A percentile compares a stretch with the other conserved stretches of the same genome.
Evolutionary conservation across 2,888 invertebrate genomes (phyloP).

Genomic region (Caenorhabditis japonica): DNA sequence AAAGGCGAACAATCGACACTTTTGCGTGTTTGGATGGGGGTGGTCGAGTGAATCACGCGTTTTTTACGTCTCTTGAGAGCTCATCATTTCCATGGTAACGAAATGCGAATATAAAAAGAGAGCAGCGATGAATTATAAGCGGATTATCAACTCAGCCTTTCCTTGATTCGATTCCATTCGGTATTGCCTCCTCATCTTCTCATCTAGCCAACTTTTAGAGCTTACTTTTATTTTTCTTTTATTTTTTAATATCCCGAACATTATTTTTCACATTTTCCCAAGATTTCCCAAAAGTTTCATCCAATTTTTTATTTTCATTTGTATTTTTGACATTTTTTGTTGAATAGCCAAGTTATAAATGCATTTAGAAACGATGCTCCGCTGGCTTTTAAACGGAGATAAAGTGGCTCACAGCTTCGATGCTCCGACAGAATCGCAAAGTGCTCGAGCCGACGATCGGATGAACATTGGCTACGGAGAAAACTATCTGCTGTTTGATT

Average conservation of each 20-base stretch:
- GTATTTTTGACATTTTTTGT: no score
- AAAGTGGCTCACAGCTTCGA: constrained; percentile 24
- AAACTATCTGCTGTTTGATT: constrained; percentile 34
- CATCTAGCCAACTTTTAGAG: no score
- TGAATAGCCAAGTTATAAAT: no score
- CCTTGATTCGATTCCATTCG: constrained; percentile 41
- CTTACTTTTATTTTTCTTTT: no score
- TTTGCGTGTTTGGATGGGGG: no score
- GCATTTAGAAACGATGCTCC: constrained; percentile 44
- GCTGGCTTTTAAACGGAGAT: constrained; percentile 36
- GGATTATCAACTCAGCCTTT: constrained; percentile 38
- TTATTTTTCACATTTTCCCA: neutral
- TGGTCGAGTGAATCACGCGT: no score
- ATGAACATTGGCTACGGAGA: constrained; percentile 20
- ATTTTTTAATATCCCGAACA: neutral
- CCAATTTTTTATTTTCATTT: no score
- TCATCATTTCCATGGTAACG: constrained; percentile 39
- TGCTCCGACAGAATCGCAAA: constrained; percentile 34
- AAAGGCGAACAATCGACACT: no score
- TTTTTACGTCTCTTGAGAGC: constrained; percentile 3
- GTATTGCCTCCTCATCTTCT: no score
- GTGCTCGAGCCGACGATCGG: constrained; percentile 46
- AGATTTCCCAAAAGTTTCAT: no score
- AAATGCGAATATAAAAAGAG: constrained; percentile 25
- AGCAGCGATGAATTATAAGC: constrained; percentile 17